phyloP scores from a whole-genome alignment of 2,113 vertebrate species.

The Xenus cinereus region DNA sequence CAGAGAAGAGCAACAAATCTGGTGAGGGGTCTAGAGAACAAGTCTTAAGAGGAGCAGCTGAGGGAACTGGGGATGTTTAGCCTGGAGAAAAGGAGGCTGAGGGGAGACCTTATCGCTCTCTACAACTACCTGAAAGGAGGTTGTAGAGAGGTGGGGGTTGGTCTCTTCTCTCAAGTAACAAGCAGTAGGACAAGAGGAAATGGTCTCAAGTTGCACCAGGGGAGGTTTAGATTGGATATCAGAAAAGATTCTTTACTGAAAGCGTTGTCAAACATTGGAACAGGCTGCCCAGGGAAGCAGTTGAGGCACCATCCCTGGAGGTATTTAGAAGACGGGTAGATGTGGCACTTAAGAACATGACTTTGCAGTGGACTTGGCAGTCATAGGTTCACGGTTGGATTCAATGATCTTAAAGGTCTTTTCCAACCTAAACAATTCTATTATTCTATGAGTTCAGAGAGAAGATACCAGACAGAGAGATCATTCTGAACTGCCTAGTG shows the following conservation, averaged over 20 bases:
- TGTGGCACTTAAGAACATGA: neutral
- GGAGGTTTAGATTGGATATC: neutral
- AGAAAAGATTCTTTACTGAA: neutral
- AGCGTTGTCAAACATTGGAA: neutral
- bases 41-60: neutral
- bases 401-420: neutral
- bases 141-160: rapidly evolving
- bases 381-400: neutral
- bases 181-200: neutral
- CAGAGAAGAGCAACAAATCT: neutral
- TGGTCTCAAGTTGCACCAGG: neutral
- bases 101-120: rapidly evolving
- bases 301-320: neutral
- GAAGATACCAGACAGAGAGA: neutral
- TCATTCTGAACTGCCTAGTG: neutral
- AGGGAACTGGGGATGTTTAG: neutral
- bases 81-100: neutral
- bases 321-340: rapidly evolving
- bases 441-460: neutral
- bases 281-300: neutral
- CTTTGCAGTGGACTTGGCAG: neutral
- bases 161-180: neutral
- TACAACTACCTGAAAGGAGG: neutral
- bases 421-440: neutral
- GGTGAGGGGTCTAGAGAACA: neutral